Conservation (phyloP, 1,140 invertebrate genomes). For the Caenorhabditis remanei region DNA sequence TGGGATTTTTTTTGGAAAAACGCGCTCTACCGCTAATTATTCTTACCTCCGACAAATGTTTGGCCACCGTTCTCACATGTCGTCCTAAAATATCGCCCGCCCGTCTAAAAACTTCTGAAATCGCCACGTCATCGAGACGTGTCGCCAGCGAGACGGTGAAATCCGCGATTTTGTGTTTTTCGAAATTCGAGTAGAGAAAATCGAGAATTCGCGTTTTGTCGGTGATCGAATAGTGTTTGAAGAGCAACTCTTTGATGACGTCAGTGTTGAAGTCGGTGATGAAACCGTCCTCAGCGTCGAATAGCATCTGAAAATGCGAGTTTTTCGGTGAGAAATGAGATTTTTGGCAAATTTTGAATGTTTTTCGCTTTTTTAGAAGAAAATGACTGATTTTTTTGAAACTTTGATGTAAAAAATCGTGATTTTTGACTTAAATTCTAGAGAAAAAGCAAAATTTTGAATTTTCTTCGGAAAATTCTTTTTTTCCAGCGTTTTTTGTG, state of each 20-base stretch:
- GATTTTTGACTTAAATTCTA: too few relatives aligned
- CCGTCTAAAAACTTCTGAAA: conserved; percentile 81
- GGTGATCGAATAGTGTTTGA: conserved; percentile 84
- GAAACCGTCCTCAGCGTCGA: conserved; percentile 90
- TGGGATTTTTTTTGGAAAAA: not conserved
- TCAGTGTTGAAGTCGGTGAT: conserved; percentile 82
- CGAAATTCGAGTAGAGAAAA: conserved; percentile 74
- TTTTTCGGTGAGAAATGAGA: too few relatives aligned
- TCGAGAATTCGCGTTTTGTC: conserved; percentile 71
- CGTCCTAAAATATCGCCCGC: conserved; percentile 85
- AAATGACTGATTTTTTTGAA: too few relatives aligned
- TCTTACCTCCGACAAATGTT: conserved; percentile 83
- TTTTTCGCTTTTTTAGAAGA: too few relatives aligned
- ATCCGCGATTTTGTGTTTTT: conserved; percentile 71
- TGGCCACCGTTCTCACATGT: conserved; percentile 84
- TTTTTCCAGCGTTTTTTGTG: too few relatives aligned
- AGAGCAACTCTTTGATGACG: conserved; percentile 84
- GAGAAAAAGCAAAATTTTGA: too few relatives aligned
- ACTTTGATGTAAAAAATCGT: too few relatives aligned
- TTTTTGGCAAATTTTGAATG: too few relatives aligned
- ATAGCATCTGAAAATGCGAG: conserved; percentile 84
- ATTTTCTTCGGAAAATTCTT: too few relatives aligned
- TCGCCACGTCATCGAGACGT: conserved; percentile 39
- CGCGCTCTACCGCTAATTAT: not conserved
- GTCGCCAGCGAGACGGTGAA: conserved; percentile 69